Percentiles rank a stretch among this genome's conserved stretches.
Evolutionary conservation across 2,797 vertebrate genomes (phyloP).

Genomic region (Sebastes cheni): DNA sequence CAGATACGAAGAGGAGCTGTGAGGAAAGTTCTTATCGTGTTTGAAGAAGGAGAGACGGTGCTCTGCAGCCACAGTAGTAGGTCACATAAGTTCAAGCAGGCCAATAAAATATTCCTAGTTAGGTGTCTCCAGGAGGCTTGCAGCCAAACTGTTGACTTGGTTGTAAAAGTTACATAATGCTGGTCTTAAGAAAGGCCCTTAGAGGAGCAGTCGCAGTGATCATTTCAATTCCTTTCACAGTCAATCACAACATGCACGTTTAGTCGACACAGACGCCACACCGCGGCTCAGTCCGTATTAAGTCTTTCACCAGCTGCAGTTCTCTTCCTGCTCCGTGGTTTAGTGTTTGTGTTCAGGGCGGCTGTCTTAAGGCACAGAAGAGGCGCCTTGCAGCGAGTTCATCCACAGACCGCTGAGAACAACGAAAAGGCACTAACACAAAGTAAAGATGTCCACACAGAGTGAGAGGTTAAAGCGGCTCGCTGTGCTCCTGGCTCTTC

Average conservation of each 20-base stretch:
- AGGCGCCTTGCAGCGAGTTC: not conserved
- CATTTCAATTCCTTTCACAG: conserved; percentile 9
- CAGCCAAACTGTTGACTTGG: conserved; percentile 3
- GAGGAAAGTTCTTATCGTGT: not conserved
- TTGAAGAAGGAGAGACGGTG: not conserved
- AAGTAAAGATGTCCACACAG: not conserved
- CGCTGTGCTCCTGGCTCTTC: conserved; percentile 77
- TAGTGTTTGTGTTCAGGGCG: not conserved
- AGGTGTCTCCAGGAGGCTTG: not conserved
- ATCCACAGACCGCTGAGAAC: not conserved
- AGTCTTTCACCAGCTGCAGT: conserved; percentile 20
- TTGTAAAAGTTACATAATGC: conserved; percentile 24
- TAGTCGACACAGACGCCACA: not conserved
- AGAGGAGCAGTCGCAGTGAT: conserved; percentile 17
- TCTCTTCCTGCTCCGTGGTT: not conserved
- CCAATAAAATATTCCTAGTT: conserved; percentile 22
- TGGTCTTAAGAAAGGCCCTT: conserved; percentile 2
- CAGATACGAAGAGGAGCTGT: conserved; percentile 21
- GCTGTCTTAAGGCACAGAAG: conserved; percentile 39
- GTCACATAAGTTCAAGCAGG: conserved; percentile 46
- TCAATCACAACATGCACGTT: conserved; percentile 20
- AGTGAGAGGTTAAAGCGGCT: conserved; percentile 47
- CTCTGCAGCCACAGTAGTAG: conserved; percentile 52
- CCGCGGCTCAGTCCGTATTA: not conserved
- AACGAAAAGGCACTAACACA: conserved; percentile 37